Conservation (phyloP, 1,140 invertebrate genomes). For the Daktulosphaira vitifoliae region DNA sequence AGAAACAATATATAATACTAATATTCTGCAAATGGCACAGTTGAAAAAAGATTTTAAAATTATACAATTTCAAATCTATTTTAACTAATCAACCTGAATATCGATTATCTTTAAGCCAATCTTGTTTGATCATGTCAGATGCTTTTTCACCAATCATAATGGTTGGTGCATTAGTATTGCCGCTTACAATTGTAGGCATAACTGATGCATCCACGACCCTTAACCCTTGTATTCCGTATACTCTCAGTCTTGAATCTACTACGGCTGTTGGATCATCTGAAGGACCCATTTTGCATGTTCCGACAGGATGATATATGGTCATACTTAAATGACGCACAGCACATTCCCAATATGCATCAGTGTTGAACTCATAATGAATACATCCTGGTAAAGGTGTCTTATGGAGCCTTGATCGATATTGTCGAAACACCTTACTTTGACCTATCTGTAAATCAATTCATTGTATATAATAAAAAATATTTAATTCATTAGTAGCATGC, state of each 20-base stretch:
- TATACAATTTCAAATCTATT: too few relatives aligned
- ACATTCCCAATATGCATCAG: constrained; percentile 75
- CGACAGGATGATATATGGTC: constrained; percentile 77
- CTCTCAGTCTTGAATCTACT: constrained; percentile 66
- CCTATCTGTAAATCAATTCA: constrained; percentile 50
- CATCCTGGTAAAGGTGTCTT: constrained; percentile 68
- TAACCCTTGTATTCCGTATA: constrained; percentile 66
- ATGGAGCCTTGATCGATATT: constrained; percentile 68
- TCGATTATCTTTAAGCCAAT: constrained; percentile 49
- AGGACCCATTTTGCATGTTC: constrained; percentile 78
- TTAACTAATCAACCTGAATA: constrained; percentile 2
- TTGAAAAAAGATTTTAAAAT: too few relatives aligned
- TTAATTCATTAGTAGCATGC: too few relatives aligned
- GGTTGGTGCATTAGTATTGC: constrained; percentile 75
- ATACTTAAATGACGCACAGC: constrained; percentile 73
- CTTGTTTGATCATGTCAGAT: constrained; percentile 68
- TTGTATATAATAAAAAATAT: too few relatives aligned
- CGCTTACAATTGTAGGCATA: constrained; percentile 73
- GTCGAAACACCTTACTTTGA: constrained; percentile 53
- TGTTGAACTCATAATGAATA: constrained; percentile 57
- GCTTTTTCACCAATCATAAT: constrained; percentile 84
- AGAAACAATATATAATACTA: too few relatives aligned
- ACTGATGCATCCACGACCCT: constrained; percentile 81
- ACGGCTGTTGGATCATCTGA: constrained; percentile 63
- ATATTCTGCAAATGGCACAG: too few relatives aligned